Evolutionary conservation across 2,888 invertebrate species (phyloP), one percentile per base, ranked within the genome.

Genomic region (Lepidonotus clava): DNA sequence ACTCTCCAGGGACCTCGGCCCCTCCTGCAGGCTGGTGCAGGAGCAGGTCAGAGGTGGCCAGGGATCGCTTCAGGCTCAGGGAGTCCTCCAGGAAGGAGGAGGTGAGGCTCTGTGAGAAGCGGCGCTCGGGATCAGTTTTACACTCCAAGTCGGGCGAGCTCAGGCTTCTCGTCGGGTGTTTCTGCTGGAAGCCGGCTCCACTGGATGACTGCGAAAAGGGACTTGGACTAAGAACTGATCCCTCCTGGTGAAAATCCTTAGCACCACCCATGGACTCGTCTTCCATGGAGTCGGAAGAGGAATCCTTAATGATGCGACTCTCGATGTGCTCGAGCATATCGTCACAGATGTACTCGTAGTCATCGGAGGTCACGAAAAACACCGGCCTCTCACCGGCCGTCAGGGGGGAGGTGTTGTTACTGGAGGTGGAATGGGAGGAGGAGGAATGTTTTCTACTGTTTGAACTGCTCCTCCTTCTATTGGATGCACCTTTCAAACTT

Each of bases 221-320:
- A 80, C 80, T 80, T 80, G 80, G 80, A 51, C 51, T 80, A 80
- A 24, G 32, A 80, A 80, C 80, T 80, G 80, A 80, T 46, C 80
- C 80, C 51, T 41, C 80, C 41, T 41, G 40, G 51, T 51, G 80
- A 80, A 80, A 80, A 80, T 80, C 80, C 80, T 80, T 80, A 11
- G 8, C 80, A 80, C 80, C 80, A 80, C 80, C 46, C 32, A 41
- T 51, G 28, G 80, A 46, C n/a, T 80, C 80, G 46, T 80, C 80
- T 80, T 80, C 80, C 46, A 41, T 41, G 5, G 80, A 80, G 32
- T 80, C 80, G 46, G 80, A 80, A 80, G 80, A 80, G 40, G 80
- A 80, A 46, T 80, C 80, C 51, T 80, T 80, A 51, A 80, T 80
- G 80, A 80, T 80, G 80, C 80, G 80, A 24, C 46, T 46, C 2